Conservation (phyloP, 2,888 invertebrate genomes). For the Miltochrista miniata region DNA sequence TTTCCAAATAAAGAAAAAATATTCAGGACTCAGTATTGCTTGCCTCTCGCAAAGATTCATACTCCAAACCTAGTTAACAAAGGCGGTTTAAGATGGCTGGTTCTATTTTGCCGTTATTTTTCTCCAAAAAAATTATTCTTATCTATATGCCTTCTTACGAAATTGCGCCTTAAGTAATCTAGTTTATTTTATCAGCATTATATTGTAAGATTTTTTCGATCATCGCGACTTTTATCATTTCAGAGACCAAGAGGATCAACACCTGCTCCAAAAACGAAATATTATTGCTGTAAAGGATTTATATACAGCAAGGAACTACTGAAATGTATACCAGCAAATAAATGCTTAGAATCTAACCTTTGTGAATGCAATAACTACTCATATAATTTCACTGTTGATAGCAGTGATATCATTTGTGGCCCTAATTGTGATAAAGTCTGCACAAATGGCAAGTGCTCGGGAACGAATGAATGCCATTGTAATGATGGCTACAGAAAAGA, state of each 20-base stretch:
- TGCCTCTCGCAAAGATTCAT: too few species aligned
- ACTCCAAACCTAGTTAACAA: too few species aligned
- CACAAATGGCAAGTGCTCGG: conserved; percentile 12
- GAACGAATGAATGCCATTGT: not conserved
- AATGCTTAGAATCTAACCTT: not conserved
- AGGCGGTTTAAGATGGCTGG: too few species aligned
- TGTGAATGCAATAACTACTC: conserved; percentile 3
- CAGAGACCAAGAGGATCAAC: not conserved
- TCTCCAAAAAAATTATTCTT: too few species aligned
- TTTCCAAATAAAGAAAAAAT: too few species aligned
- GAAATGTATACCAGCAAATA: conserved; percentile 3
- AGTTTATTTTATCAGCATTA: too few species aligned
- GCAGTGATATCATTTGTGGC: not conserved
- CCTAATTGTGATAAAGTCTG: conserved; percentile 15
- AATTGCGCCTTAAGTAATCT: too few species aligned
- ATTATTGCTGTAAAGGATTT: not conserved
- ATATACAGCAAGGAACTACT: not conserved
- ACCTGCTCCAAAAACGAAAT: not conserved
- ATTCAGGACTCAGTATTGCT: too few species aligned
- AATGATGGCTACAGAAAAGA: not conserved
- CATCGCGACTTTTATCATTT: not conserved
- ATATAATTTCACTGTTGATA: not conserved
- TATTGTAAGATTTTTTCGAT: too few species aligned
- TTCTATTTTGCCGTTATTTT: too few species aligned
- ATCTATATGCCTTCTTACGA: too few species aligned